Evolutionary conservation across 2,888 invertebrate genomes (phyloP).

Genomic region (Galerucella nymphaeae): DNA sequence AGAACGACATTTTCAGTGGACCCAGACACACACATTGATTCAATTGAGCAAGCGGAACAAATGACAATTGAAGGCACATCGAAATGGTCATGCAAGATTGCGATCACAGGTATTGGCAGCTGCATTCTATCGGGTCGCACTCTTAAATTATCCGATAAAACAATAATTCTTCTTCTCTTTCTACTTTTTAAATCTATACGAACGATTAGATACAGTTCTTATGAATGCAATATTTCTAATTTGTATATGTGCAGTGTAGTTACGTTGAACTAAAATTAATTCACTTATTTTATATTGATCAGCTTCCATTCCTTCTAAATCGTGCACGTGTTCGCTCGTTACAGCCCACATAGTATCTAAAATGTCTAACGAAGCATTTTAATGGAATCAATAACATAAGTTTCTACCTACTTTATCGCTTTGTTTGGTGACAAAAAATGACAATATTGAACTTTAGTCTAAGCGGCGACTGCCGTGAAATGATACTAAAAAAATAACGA

Average conservation of each 20-base stretch:
- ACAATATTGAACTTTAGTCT: too few species aligned
- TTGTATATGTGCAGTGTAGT: slow-evolving; percentile 25
- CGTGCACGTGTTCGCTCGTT: too few species aligned
- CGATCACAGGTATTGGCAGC: slow-evolving; percentile 91
- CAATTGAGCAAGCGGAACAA: slow-evolving; percentile 96
- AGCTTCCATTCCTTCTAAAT: background rate
- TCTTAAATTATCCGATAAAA: slow-evolving; percentile 23
- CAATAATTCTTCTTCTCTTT: slow-evolving; percentile 20
- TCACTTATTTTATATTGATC: background rate
- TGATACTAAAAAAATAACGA: too few species aligned
- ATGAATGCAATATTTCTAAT: slow-evolving; percentile 37
- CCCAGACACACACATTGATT: slow-evolving; percentile 97
- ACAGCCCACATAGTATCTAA: too few species aligned
- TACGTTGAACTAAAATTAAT: background rate
- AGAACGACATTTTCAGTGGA: slow-evolving; percentile 98
- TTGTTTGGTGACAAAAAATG: too few species aligned
- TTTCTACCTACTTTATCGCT: too few species aligned
- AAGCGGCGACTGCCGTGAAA: too few species aligned
- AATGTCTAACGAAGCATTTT: too few species aligned
- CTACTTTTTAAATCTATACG: background rate
- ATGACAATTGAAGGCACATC: slow-evolving; percentile 98
- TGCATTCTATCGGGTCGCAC: slow-evolving; percentile 64
- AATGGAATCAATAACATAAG: too few species aligned
- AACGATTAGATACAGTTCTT: slow-evolving; percentile 8
- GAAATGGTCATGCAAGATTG: slow-evolving; percentile 99